These are phyloP conservation scores for Xiphorhynchus elegans DNA, from an alignment of 2,113 vertebrate species.

Conservation along the genomic window DNA sequence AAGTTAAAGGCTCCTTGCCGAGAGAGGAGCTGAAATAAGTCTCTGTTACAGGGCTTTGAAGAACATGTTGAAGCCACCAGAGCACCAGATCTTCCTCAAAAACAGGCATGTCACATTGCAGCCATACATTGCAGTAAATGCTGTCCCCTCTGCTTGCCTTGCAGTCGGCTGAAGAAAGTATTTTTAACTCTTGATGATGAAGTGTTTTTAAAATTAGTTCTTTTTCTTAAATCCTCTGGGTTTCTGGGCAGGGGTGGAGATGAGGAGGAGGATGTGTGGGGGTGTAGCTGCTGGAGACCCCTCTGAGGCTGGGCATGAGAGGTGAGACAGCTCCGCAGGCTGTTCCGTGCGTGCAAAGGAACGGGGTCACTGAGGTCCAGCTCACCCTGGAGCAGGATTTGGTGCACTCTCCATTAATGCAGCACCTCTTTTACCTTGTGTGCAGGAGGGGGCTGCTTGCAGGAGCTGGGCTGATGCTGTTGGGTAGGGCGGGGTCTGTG, in stretches of 20 bases:
- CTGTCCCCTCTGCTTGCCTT: not conserved
- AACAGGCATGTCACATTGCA: not conserved
- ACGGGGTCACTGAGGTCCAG: fast-evolving
- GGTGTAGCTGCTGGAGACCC: not conserved
- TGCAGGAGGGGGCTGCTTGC: not conserved
- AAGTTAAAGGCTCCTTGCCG: conserved; percentile 8
- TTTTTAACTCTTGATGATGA: conserved; percentile 3
- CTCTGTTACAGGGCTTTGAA: not conserved
- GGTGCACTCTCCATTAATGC: not conserved
- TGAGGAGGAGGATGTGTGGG: not conserved
- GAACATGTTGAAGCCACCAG: not conserved
- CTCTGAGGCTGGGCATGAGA: not conserved
- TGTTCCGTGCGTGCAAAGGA: not conserved
- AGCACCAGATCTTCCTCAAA: not conserved
- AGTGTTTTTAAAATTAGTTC: not conserved
- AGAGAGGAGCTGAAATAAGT: conserved; percentile 2
- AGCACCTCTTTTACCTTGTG: not conserved
- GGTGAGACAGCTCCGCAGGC: too few species aligned
- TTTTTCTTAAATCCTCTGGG: not conserved
- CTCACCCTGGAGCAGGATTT: not conserved
- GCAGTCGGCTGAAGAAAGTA: not conserved
- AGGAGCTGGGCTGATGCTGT: not conserved
- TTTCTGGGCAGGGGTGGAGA: not conserved
- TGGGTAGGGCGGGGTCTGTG: not conserved
- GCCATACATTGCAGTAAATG: not conserved